Conservation (phyloP, 2,888 invertebrate species). For the Prenolepis imparis region DNA sequence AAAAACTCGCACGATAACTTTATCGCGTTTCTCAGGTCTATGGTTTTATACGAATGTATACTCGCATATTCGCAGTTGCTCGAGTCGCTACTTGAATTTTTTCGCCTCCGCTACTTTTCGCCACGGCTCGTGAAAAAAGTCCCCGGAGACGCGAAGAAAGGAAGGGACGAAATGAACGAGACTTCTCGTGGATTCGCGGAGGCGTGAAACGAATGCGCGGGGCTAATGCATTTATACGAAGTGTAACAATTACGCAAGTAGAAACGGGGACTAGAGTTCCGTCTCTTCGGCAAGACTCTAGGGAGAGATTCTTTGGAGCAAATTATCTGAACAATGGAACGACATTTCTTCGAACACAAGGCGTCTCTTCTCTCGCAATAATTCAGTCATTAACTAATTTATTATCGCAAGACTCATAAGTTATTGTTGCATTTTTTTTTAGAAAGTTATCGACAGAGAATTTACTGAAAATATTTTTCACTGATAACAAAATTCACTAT, state of each 20-base stretch:
- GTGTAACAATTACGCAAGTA: conserved; percentile 83
- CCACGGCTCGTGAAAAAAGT: conserved; percentile 51
- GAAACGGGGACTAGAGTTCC: conserved; percentile 38
- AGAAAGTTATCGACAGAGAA: neutral
- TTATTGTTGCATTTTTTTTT: neutral
- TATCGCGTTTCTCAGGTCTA: neutral
- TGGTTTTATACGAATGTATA: conserved; percentile 37
- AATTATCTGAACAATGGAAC: conserved; percentile 57
- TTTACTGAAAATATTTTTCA: conserved; percentile 1
- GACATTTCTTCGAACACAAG: conserved; percentile 54
- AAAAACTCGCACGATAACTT: conserved; percentile 2
- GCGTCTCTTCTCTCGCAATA: conserved; percentile 15
- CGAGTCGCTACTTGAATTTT: conserved; percentile 65
- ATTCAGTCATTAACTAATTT: conserved; percentile 25
- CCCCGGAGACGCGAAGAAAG: conserved; percentile 61
- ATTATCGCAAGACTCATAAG: neutral
- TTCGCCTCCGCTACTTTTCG: conserved; percentile 39
- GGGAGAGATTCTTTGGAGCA: conserved; percentile 54
- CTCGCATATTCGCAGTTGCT: conserved; percentile 58
- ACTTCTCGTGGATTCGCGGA: conserved; percentile 73
- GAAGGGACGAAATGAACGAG: conserved; percentile 45
- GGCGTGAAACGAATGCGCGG: conserved; percentile 84
- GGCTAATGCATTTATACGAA: conserved; percentile 85
- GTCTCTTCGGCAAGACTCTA: conserved; percentile 42
- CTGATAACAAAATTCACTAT: neutral